A percentile compares a stretch with the other conserved stretches of the same genome.
Evolutionary conservation across 1,140 invertebrate genomes (phyloP).

Genomic region (Heliconius melpomene): DNA sequence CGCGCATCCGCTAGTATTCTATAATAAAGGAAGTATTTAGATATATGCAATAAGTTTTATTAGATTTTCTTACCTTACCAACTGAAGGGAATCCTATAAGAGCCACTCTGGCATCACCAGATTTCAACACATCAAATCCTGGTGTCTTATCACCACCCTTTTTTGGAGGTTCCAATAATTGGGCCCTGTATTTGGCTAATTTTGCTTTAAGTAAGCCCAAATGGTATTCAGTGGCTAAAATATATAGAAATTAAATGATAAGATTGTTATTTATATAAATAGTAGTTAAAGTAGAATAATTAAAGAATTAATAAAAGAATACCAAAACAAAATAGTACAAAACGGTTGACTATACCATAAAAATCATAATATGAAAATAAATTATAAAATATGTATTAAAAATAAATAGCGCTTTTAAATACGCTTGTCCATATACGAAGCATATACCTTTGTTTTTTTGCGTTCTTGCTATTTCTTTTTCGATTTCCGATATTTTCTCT

Average conservation of each 20-base stretch:
- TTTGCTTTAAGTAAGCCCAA: slow-evolving; percentile 99
- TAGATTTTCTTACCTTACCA: slow-evolving; percentile 86
- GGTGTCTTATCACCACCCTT: slow-evolving; percentile 98
- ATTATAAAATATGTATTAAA: no score
- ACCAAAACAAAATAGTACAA: no score
- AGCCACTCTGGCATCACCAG: slow-evolving; percentile 98
- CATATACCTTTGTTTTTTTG: slow-evolving; percentile 99
- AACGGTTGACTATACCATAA: no score
- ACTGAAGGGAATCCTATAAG: slow-evolving; percentile 99
- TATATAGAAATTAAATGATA: slow-evolving; percentile 11
- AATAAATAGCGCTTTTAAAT: slow-evolving; percentile 1
- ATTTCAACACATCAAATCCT: slow-evolving; percentile 99
- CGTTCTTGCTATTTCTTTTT: slow-evolving; percentile 98
- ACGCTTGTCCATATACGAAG: background rate
- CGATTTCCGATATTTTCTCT: slow-evolving; percentile 99
- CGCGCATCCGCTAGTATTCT: no score
- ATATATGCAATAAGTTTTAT: background rate
- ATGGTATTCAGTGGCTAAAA: slow-evolving; percentile 98
- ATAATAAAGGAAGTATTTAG: background rate
- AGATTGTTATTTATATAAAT: no score
- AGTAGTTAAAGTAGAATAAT: no score
- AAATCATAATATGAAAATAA: no score
- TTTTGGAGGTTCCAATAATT: slow-evolving; percentile 96
- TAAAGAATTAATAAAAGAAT: background rate
- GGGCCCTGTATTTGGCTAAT: slow-evolving; percentile 97